Evolutionary conservation across 2,888 invertebrate genomes (phyloP), one percentile per base, ranked within the genome.

Genomic region (Nymphalis c-album): DNA sequence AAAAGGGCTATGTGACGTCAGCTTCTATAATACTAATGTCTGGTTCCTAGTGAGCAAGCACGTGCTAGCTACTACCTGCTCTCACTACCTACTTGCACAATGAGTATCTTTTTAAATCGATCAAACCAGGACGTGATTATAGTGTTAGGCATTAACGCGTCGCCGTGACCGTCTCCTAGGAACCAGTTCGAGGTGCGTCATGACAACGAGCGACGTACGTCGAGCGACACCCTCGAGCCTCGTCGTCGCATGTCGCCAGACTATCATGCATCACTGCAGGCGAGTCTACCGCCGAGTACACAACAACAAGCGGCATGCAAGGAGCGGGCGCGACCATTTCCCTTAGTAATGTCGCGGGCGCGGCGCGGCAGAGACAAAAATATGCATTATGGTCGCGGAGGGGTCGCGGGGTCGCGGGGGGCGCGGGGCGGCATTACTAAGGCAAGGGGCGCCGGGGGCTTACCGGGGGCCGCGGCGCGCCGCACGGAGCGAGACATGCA

Each of bases 291-390:
- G 26, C 26, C 26, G 26, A 31, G 26, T 31, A 31, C 26, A 31
- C 26, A 31, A 31, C 26, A 31, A 31, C 5, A 31, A 31, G 26
- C 26, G 26, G 80, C 76, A 31, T 68, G 79, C 81, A 81, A 78
- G 76, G 26, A 85, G 86, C 85, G 86, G 80, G 81, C 87, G 86
- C 85, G 86, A 84, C 84, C 80, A 87, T 88, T 91, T 89, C 88
- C 91, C 91, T 92, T 91, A 91, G 91, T 91, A 92, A 91, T 91
- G 90, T 87, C 80, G 76, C 74, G 75, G 76, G 72, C 63, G 75
- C 72, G 74, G 72, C 67, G 76, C 73, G 76, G 80, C 77, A 79
- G 86, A 87, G 88, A 86, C 83, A 81, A 88, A 88, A 89, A 90
- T 90, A 91, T 90, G 91, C 90, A 90, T 90, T 88, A 88, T 84